Base-by-base conservation (phyloP, 2,113 vertebrate genomes). In the Lepus europaeus region DNA sequence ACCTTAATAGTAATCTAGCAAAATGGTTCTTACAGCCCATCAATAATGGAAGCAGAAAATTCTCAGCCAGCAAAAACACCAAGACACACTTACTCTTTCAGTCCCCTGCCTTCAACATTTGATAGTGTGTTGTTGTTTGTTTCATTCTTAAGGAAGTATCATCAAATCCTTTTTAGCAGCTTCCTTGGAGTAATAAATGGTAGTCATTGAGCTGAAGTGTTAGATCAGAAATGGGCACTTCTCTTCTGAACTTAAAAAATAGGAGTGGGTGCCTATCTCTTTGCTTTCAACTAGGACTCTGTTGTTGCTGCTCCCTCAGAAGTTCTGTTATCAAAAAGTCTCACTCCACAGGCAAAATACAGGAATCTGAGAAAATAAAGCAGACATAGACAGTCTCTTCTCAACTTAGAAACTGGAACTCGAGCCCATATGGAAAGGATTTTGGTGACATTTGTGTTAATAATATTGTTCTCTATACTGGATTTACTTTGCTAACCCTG, bases 1-100 rank as follows among this genome's bases (percentile, higher is more conserved):
- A 88, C 39, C 6, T 74, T 78, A 82, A 45, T 81, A 84, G 81
- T 20, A 87, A 16, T 61, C 33, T 39, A 76, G 10, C 25, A 90
- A 82, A 72, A 56, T 66, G 68, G 2, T 78, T 89, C 33, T 8
- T 66, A 68, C 94, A 33, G 51, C 20, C 13, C 51, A 91, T 86
- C 25, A 59, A n/a, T 82, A 86, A 89, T 79, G 66, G 63, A 78
- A 51, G 63, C 68, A 82, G 23, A 86, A 92, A 96, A 80, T 22
- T 64, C 12, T 9, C 8, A 74, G 12, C 19, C 63, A 61, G 59
- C 14, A 92, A 74, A 90, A 70, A 29, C 3, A 22, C 13, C 51
- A 33, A 61, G 66, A 11, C 3, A 53, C 36, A 61, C 70, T 76
- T 51, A 70, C 25, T 86, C 56, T 76, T 39, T 49, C 39, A 81